Percentiles rank a stretch among this genome's conserved stretches.
Conservation (phyloP, 30 jellyfish, hydroid and myxozoan species). For the Mastigias papua region DNA sequence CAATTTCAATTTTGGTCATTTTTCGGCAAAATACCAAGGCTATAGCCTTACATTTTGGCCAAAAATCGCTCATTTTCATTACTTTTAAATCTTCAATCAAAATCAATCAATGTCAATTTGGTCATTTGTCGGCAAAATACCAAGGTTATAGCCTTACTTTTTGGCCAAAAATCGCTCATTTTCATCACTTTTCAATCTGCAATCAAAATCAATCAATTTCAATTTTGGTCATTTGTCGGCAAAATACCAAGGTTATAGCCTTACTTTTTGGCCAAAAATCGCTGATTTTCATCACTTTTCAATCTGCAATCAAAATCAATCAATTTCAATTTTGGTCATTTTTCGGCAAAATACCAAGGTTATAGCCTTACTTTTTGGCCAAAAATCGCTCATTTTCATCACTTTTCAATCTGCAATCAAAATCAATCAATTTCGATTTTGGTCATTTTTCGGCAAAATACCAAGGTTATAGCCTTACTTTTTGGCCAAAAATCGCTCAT, state of each 20-base stretch:
- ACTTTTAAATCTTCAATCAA: neutral
- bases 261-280: neutral
- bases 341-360: too few relatives aligned
- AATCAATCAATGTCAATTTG: neutral
- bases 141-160: neutral
- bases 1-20: neutral
- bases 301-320: too few relatives aligned
- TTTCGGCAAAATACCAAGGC: neutral
- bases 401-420: too few relatives aligned
- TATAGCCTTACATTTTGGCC: neutral
- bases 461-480: conserved; percentile 8
- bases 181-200: too few relatives aligned
- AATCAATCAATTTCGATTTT: too few relatives aligned
- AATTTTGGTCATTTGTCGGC: neutral
- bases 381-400: too few relatives aligned
- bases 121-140: neutral
- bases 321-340: too few relatives aligned
- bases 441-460: too few relatives aligned
- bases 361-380: too few relatives aligned
- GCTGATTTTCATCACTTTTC: too few relatives aligned
- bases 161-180: neutral
- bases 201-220: neutral
- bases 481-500: neutral
- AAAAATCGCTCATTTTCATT: neutral
- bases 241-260: neutral